Conservation (phyloP, 2,888 invertebrate species). For the Panzeria rudis region DNA sequence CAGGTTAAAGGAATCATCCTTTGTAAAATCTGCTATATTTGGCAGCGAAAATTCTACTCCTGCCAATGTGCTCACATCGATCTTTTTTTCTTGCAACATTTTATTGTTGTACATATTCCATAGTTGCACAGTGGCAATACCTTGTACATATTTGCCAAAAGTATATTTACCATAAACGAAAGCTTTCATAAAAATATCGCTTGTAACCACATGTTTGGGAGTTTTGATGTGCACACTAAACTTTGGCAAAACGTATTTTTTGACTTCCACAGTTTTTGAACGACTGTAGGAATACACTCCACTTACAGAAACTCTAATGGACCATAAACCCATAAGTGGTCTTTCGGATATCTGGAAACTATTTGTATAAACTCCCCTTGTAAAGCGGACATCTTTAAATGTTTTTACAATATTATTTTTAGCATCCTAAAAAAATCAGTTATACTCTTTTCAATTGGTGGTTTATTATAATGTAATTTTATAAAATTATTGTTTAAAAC, state of each 20-base stretch:
- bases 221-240: conserved; percentile 69
- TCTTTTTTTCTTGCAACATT: neutral
- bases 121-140: conserved; percentile 8
- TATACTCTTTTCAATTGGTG: too few relatives aligned
- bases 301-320: conserved; percentile 86
- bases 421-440: conserved; percentile 85
- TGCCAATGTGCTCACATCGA: neutral
- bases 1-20: neutral
- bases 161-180: conserved; percentile 49
- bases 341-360: conserved; percentile 90
- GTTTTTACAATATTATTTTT: conserved; percentile 89
- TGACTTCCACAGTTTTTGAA: conserved; percentile 73
- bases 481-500: too few relatives aligned
- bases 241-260: conserved; percentile 74
- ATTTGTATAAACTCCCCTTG: conserved; percentile 89
- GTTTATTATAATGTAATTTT: too few relatives aligned
- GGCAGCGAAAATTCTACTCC: neutral
- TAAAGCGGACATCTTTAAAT: conserved; percentile 88
- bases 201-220: conserved; percentile 7
- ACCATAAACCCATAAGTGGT: conserved; percentile 94
- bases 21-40: neutral
- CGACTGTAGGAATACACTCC: conserved; percentile 39
- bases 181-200: conserved; percentile 10
- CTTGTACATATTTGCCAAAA: conserved; percentile 50
- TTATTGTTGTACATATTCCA: neutral